Base-by-base conservation (phyloP, 1,140 invertebrate species). In the Pachyrhynchus sulphureomaculatus region DNA sequence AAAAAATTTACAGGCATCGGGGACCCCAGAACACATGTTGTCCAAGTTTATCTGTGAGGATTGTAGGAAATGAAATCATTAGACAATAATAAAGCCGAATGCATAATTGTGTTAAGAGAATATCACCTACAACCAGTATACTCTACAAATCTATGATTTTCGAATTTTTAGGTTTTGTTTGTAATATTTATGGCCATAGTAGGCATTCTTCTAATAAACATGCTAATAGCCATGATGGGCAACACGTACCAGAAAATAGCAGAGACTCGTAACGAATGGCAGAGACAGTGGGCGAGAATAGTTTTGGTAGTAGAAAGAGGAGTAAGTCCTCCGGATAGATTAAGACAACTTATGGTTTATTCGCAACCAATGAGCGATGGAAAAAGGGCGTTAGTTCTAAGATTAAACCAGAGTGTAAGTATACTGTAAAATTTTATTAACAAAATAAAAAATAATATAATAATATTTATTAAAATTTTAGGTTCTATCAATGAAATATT, bases 191-290 rank as follows among this genome's bases (percentile, higher is more conserved):
- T 98, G 93, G 91, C 89, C 47, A 91, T 98, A 69, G 96, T 98
- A 17, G 92, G 93, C 0, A 90, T 99, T 65, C 79, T 99, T 8
- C 79, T 99, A 53, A 91, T 99, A 12, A 99, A 99, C 83, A 95
- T 99, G 93, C 82, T 99, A 73, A 99, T 99, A 71, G 96, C 96
- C 68, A 99, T 99, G 96, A 98, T 99, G 96, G 96, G 96, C 1
- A 97, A 98, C 75, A 99, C 96, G 17, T 99, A 99, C 77, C 93
- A 97, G 77, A 93, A 93, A 77, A 98, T 99, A 67, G 95, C 94
- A 2, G 93, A 96, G 77, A 96, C 95, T 2, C 84, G 93, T 68
- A 98, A 98, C 76, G 96, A 99, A 76, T 99, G 95, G 94, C 95
- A 98, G 79, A 80, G 96, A 79, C 73, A 94, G 89, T 99, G 96